phyloP scores from a whole-genome alignment of 2,113 vertebrate genomes.

The Halichoeres trimaculatus region DNA sequence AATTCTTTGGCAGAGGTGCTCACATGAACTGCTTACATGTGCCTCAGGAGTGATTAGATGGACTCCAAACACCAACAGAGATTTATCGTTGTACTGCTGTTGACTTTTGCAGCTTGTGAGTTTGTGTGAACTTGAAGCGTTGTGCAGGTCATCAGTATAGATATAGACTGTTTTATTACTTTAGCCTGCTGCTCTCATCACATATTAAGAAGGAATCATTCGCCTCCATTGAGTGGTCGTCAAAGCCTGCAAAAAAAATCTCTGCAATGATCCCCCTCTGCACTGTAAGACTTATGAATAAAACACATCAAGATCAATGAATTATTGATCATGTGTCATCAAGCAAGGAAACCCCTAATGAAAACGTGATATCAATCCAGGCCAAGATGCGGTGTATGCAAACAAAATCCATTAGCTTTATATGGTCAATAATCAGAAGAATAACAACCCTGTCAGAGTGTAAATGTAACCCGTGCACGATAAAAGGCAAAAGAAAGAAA shows the following conservation, averaged over 20 bases:
- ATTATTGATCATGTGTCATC: constrained; percentile 78
- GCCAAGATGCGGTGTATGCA: constrained; percentile 47
- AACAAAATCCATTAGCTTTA: constrained; percentile 66
- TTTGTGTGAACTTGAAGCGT: constrained; percentile 33
- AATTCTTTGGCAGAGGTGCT: background rate
- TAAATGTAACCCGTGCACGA: constrained; percentile 36
- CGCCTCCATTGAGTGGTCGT: constrained; percentile 60
- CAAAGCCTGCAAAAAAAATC: constrained; percentile 67
- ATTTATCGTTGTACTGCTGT: constrained; percentile 13
- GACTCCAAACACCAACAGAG: constrained; percentile 3
- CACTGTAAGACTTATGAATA: constrained; percentile 76
- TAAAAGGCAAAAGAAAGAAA: constrained; percentile 51
- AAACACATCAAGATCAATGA: constrained; percentile 75
- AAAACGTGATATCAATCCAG: constrained; percentile 69
- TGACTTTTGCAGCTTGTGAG: constrained; percentile 11
- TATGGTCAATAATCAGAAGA: constrained; percentile 49
- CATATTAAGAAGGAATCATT: constrained; percentile 69
- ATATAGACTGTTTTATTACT: constrained; percentile 33
- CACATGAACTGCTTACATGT: background rate
- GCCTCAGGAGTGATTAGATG: constrained; percentile 1
- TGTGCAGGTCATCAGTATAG: constrained; percentile 30
- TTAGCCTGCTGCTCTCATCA: constrained; percentile 57
- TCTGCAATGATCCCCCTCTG: constrained; percentile 66
- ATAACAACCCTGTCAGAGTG: constrained; percentile 31
- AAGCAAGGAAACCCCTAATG: constrained; percentile 71